These are phyloP conservation scores for Danio choprae DNA, from an alignment of 2,797 vertebrate species.

Conservation along the genomic window DNA sequence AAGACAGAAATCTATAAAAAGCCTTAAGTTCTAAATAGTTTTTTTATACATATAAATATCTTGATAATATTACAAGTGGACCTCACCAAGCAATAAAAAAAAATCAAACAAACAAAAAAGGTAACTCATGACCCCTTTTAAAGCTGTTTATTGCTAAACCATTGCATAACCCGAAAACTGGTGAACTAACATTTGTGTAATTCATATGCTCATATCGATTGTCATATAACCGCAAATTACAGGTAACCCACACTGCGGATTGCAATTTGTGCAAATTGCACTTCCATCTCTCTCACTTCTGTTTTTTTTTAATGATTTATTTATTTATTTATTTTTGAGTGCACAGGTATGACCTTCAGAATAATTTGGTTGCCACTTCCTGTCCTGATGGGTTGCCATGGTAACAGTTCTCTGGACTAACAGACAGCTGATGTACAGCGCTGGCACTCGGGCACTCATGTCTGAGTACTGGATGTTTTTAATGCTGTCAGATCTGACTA, in stretches of 20 bases:
- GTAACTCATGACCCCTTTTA: too few species aligned
- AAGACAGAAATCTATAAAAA: too few species aligned
- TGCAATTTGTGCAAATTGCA: constrained; percentile 35
- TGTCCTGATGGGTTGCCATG: constrained; percentile 61
- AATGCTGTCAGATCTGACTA: constrained; percentile 43
- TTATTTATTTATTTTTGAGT: constrained; percentile 32
- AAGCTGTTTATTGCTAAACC: not conserved
- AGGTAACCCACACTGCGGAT: constrained; percentile 13
- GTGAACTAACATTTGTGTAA: not conserved
- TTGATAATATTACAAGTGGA: too few species aligned
- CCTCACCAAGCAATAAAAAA: too few species aligned
- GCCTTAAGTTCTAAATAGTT: too few species aligned
- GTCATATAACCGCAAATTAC: constrained; percentile 24
- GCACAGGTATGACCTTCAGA: constrained; percentile 62
- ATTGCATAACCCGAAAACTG: not conserved
- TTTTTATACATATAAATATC: too few species aligned
- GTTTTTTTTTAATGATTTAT: constrained; percentile 10
- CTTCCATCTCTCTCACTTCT: constrained; percentile 33
- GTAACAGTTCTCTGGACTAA: constrained; percentile 59
- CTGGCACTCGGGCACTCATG: constrained; percentile 41
- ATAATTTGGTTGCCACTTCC: constrained; percentile 60
- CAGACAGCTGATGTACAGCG: constrained; percentile 53
- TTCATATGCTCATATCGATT: not conserved
- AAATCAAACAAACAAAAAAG: too few species aligned
- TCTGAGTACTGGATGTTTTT: constrained; percentile 41